phyloP scores from a whole-genome alignment of 2,113 vertebrate genomes.

The Pontoporia blainvillei region DNA sequence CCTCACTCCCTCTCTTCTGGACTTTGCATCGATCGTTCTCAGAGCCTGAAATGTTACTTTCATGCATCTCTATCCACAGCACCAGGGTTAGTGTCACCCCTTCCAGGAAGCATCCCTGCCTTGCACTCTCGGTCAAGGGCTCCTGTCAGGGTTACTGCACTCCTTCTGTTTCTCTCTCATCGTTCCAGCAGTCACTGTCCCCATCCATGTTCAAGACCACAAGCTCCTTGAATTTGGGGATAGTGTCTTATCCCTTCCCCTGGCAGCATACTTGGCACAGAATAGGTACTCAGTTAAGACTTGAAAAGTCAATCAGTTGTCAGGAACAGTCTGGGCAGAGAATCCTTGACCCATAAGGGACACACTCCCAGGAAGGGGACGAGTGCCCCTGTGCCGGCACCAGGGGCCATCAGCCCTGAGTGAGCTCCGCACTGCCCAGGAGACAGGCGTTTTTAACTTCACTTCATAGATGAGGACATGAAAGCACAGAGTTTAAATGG shows the following conservation, averaged over 20 bases:
- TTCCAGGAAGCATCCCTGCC: not conserved
- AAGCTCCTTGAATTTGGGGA: not conserved
- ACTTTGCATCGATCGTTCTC: fast-evolving
- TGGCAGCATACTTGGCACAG: not conserved
- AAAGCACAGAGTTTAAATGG: not conserved
- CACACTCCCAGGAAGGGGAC: not conserved
- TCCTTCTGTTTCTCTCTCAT: not conserved
- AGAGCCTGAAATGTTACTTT: not conserved
- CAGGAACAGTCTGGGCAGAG: not conserved
- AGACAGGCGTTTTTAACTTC: not conserved
- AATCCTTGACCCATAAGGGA: not conserved
- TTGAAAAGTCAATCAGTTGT: not conserved
- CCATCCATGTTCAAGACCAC: not conserved
- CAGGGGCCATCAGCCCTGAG: not conserved
- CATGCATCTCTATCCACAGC: not conserved
- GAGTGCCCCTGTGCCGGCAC: not conserved
- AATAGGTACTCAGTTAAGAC: not conserved
- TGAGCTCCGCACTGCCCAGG: not conserved
- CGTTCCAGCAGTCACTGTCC: not conserved
- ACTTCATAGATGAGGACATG: not conserved
- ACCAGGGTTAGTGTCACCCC: not conserved
- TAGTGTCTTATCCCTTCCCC: not conserved
- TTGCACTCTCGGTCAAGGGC: not conserved
- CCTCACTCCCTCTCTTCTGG: not conserved
- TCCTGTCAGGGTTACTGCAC: too few relatives aligned